Conservation (phyloP, 2,888 invertebrate species). For the Apocheima hispidaria region DNA sequence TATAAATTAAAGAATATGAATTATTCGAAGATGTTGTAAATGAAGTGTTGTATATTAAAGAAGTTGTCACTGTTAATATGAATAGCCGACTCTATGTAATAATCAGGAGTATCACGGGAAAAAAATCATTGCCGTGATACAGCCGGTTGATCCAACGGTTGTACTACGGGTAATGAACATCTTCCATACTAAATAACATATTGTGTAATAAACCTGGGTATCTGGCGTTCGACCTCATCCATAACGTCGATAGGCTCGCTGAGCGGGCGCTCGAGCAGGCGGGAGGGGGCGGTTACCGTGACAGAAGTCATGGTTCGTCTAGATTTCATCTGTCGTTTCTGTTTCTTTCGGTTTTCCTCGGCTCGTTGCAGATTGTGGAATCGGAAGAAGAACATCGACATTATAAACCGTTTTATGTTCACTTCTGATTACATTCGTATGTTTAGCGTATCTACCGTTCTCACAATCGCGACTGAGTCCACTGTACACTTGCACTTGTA, state of each 20-base stretch:
- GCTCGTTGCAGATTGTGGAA: conserved; percentile 95
- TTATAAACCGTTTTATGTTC: conserved; percentile 80
- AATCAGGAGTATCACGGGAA: no score
- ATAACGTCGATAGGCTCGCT: conserved; percentile 95
- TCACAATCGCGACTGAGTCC: conserved; percentile 17
- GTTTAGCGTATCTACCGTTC: conserved; percentile 4
- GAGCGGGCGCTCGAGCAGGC: conserved; percentile 93
- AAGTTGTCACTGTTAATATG: conserved; percentile 8
- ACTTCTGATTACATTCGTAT: conserved; percentile 33
- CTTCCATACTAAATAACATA: background rate
- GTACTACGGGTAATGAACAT: no score
- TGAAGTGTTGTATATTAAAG: background rate
- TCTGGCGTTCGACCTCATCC: conserved; percentile 96
- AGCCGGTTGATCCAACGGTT: no score
- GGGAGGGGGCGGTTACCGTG: conserved; percentile 91
- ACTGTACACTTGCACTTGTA: conserved; percentile 12
- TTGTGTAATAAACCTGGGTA: conserved; percentile 92
- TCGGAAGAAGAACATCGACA: conserved; percentile 98
- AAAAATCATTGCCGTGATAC: no score
- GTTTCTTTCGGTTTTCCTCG: conserved; percentile 87
- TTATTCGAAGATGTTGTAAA: background rate
- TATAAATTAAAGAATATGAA: background rate
- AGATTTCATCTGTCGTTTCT: conserved; percentile 57
- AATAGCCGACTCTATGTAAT: background rate
- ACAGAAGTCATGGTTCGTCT: conserved; percentile 77